Evolutionary conservation across 1,140 invertebrate species (phyloP), one percentile per base, ranked within the genome.

Genomic region (Calliphora vicina): DNA sequence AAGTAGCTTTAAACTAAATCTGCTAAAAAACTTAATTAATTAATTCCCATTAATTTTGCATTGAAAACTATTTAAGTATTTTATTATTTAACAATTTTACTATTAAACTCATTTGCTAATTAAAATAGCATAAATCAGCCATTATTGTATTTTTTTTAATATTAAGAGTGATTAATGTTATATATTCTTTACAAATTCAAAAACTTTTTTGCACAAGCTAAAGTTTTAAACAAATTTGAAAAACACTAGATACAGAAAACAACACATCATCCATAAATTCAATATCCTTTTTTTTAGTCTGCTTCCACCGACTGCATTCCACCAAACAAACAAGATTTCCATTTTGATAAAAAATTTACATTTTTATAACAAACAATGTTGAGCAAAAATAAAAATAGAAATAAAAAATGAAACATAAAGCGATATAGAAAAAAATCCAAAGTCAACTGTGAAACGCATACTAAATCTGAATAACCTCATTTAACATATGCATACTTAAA

Each of bases 361-460:
- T 67, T 67, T 67, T 67, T 67, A 67, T 25, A 67, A 67, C 50
- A 61, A 15, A 61, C 61, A 67, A 67, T 67, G 13, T 57, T 57
- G 50, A 67, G n/a, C 8, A 67, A 67, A 23, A 23, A 67, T 23
- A 67, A 9, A 23, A 2, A 67, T 5, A 57, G 15, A 57, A 17
- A 57, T 5, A 57, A 17, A 57, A 57, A 15, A 1, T 17, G 15
- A 17, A 57, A 57, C 3, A 5, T 35, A n/a, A 57, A 57, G 6
- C 50, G 50, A 15, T 67, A 67, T 67, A 25, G n/a, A 67, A 67
- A 6, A 23, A 67, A 23, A 67, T 67, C 23, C n/a, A 67, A 67
- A 67, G 61, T 67, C 61, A 67, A 67, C 12, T 67, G n/a, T 67
- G 61, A 67, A 67, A 67, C 61, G 61, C 61, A 67, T 67, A 23